phyloP scores from a whole-genome alignment of 2,888 invertebrate species.

The Tromatobia lineatoria region DNA sequence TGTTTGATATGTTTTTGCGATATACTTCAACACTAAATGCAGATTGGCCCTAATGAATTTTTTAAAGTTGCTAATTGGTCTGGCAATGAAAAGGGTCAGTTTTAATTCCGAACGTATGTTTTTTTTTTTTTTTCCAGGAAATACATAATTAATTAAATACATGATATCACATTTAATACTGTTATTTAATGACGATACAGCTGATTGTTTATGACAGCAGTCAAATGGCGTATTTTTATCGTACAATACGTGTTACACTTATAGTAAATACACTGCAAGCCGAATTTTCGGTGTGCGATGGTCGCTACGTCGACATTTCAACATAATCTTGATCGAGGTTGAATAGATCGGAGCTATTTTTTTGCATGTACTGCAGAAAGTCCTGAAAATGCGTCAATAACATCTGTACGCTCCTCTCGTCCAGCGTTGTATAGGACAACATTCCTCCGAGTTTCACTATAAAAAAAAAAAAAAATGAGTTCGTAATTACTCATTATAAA shows the following conservation, averaged over 20 bases:
- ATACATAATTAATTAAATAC: background rate
- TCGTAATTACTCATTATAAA: constrained; percentile 6
- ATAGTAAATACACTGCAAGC: background rate
- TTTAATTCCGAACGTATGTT: background rate
- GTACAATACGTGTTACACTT: background rate
- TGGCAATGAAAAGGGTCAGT: background rate
- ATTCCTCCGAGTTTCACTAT: constrained; percentile 93
- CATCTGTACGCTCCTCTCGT: constrained; percentile 95
- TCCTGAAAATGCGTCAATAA: constrained; percentile 94
- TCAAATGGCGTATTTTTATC: background rate
- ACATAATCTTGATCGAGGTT: constrained; percentile 93
- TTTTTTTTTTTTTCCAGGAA: too few relatives aligned
- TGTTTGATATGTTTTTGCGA: too few relatives aligned
- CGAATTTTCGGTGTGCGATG: background rate
- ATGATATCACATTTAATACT: constrained; percentile 39
- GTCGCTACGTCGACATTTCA: constrained; percentile 90
- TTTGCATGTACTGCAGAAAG: constrained; percentile 95
- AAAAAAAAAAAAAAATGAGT: constrained; percentile 44
- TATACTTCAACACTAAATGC: too few relatives aligned
- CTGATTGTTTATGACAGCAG: constrained; percentile 3
- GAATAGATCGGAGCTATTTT: constrained; percentile 92
- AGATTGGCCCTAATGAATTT: too few relatives aligned
- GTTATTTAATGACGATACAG: constrained; percentile 30
- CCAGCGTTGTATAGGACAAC: constrained; percentile 95
- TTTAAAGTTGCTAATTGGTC: too few relatives aligned